Conservation (phyloP, 2,113 vertebrate genomes). For the Rhabdomys dilectus region DNA sequence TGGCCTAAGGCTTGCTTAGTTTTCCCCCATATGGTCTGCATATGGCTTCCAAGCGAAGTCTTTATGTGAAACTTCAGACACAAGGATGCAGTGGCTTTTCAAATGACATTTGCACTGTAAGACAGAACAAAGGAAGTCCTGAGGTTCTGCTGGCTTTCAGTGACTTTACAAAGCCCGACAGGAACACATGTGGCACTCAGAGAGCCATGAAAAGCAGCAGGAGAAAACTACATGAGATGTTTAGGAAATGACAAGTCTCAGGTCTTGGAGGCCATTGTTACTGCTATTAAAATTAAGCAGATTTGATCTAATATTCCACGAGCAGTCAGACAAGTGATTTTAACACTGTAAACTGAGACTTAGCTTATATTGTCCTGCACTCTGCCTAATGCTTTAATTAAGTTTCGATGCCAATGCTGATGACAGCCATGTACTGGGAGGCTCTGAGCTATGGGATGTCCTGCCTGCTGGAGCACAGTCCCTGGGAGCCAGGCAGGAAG, state of each 20-base stretch:
- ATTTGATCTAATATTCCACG: slow-evolving; percentile 78
- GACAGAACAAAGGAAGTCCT: slow-evolving; percentile 73
- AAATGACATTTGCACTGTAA: slow-evolving; percentile 57
- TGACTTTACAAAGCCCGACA: slow-evolving; percentile 28
- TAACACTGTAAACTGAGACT: slow-evolving; percentile 79
- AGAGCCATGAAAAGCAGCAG: slow-evolving; percentile 55
- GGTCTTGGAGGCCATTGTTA: slow-evolving; percentile 59
- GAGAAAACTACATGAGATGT: neutral
- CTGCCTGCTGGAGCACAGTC: slow-evolving; percentile 75
- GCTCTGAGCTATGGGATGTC: slow-evolving; percentile 46
- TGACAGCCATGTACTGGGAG: accelerated
- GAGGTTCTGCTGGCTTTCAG: slow-evolving; percentile 34
- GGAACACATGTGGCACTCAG: slow-evolving; percentile 39
- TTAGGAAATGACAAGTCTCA: slow-evolving; percentile 66
- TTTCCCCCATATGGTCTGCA: slow-evolving; percentile 32
- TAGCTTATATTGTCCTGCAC: neutral
- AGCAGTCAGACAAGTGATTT: slow-evolving; percentile 70
- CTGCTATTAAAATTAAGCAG: slow-evolving; percentile 81
- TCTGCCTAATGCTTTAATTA: slow-evolving; percentile 78
- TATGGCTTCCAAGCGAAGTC: slow-evolving; percentile 50
- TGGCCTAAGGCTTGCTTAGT: slow-evolving; percentile 45
- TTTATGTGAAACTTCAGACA: slow-evolving; percentile 1
- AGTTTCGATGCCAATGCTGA: neutral
- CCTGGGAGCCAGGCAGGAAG: slow-evolving; percentile 78
- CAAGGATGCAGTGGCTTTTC: slow-evolving; percentile 25